Percentiles rank a stretch among this genome's conserved stretches.
Evolutionary conservation across 2,113 vertebrate genomes (phyloP).

Genomic region (Brachyistius frenatus): DNA sequence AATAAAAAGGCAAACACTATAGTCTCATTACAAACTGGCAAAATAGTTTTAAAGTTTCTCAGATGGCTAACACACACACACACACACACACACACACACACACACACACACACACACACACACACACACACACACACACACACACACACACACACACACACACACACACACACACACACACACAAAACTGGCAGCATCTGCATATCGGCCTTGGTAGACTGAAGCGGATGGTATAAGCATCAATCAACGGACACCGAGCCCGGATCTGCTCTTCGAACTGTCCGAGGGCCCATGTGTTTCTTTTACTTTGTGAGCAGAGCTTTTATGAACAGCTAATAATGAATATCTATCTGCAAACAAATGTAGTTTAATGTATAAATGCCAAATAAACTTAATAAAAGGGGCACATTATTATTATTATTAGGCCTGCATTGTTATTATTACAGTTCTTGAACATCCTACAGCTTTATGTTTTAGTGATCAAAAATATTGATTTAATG

Average conservation of each 20-base stretch:
- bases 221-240: conserved; percentile 43
- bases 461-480: background rate
- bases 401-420: background rate
- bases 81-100: no score
- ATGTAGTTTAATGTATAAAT: background rate
- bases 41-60: conserved; percentile 5
- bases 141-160: conserved; percentile 18
- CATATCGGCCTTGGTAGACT: conserved; percentile 26
- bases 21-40: background rate
- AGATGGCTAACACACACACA: no score
- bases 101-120: background rate
- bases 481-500: background rate
- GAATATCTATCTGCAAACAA: background rate
- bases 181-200: background rate
- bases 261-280: conserved; percentile 34
- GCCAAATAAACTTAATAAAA: background rate
- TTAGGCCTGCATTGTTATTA: background rate
- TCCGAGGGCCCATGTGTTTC: conserved; percentile 55
- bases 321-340: conserved; percentile 1
- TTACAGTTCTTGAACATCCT: background rate
- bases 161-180: conserved; percentile 7
- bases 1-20: background rate
- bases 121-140: conserved; percentile 16
- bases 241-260: conserved; percentile 52
- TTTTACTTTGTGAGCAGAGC: conserved; percentile 57